Conservation (phyloP, 2,113 vertebrate species). For the Paramormyrops kingsleyae region DNA sequence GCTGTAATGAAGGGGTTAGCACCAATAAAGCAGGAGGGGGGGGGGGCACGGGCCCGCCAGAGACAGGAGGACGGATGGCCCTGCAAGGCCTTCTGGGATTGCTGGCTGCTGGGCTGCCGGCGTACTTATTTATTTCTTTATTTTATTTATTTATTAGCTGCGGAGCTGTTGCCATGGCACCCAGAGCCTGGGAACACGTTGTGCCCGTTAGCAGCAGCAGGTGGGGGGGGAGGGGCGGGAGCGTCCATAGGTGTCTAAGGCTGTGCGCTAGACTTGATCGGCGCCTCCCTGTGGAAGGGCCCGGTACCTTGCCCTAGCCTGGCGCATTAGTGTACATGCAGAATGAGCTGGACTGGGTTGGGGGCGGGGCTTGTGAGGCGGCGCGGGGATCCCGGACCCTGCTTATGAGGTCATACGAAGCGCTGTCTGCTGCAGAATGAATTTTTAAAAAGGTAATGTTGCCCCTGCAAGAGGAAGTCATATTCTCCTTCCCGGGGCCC, state of each 20-base stretch:
- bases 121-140: constrained; percentile 36
- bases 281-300: background rate
- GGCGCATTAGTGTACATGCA: background rate
- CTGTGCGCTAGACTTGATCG: background rate
- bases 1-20: constrained; percentile 49
- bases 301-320: background rate
- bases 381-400: background rate
- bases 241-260: constrained; percentile 33
- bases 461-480: background rate
- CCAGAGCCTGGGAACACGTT: constrained; percentile 33
- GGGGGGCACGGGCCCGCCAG: constrained; percentile 16
- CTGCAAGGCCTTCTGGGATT: constrained; percentile 37
- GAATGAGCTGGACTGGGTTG: background rate
- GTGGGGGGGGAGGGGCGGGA: constrained; percentile 28
- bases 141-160: constrained; percentile 36
- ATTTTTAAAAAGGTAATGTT: constrained; percentile 17
- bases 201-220: constrained; percentile 33
- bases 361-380: background rate
- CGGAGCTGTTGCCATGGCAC: constrained; percentile 48
- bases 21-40: background rate
- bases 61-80: constrained; percentile 27
- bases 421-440: background rate
- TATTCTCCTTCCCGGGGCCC: background rate
- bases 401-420: background rate
- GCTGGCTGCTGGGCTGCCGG: constrained; percentile 26